Base-by-base conservation (phyloP, 2,797 vertebrate species). In the Peromyscus eremicus region DNA sequence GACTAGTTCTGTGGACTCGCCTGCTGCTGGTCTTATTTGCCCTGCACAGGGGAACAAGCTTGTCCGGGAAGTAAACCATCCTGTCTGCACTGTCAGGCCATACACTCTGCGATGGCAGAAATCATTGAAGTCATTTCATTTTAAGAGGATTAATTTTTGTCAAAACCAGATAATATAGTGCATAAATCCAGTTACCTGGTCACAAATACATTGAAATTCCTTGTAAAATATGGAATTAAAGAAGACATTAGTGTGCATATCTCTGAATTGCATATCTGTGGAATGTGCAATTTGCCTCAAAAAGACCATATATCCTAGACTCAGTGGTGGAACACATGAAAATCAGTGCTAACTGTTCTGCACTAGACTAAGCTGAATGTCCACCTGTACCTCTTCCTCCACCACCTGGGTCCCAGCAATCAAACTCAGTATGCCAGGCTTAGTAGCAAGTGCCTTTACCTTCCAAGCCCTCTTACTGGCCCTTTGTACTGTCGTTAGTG, bases 121-220 rank as follows among this genome's bases (percentile, higher is more conserved):
- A 94, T 60, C 73, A 71, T 92, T 86, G 62, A 89, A 91, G 52
- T 12, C 43, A 92, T 43, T 86, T 93, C 49, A 55, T 64, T 93
- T 94, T 75, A 57, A 83, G 55, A 94, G 11, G 43, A 82, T 75
- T 79, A 57, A 7, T 46, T 93, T 91, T 86, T 91, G 60, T 60
- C 73, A 92, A 92, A 89, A 80, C 34, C 82, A 60, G 55, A 80
- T 89, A 86, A 81, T 66, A 25, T 52, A 49, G 94, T 91, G 11
- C 23, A 82, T 66, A 86, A 92, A 95, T 86, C 62, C 32, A 89
- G 25, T 62, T 91, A 91, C 66, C 40, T 91, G 29, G 14, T 62
- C 66, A 70, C 5, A 85, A 92, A 92, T 52, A 9, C 2, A 94
- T 70, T 82, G 84, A 71, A 77, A 95, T 55, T 21, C 21, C 64